Percentiles rank a stretch among this genome's conserved stretches.
phyloP scores from a whole-genome alignment of 2,797 vertebrate genomes.

The Cyprinodon diabolis region DNA sequence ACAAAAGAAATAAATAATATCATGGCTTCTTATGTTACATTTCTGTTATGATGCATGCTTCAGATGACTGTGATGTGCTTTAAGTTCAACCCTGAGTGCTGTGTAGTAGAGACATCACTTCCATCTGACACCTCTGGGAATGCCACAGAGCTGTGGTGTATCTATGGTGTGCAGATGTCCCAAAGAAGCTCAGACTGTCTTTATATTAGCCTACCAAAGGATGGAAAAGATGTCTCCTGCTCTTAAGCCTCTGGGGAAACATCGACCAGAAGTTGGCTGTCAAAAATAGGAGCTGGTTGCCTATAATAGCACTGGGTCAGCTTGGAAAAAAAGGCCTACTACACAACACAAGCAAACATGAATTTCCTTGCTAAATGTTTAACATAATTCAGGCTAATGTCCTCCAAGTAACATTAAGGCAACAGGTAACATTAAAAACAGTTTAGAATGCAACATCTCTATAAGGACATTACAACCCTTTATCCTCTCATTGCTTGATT shows the following conservation, averaged over 20 bases:
- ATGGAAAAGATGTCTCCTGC: constrained; percentile 59
- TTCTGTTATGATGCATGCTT: constrained; percentile 13
- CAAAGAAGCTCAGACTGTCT: constrained; percentile 47
- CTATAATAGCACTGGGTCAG: constrained; percentile 65
- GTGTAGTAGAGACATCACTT: constrained; percentile 45
- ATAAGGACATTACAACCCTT: constrained; percentile 14
- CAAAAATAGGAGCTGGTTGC: constrained; percentile 61
- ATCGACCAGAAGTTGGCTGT: constrained; percentile 72
- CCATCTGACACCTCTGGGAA: constrained; percentile 60
- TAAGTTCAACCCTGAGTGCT: constrained; percentile 41
- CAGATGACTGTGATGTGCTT: constrained; percentile 39
- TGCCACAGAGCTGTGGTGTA: constrained; percentile 38
- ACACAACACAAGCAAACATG: constrained; percentile 50
- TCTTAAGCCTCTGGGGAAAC: constrained; percentile 63
- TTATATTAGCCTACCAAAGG: constrained; percentile 48
- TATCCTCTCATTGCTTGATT: not conserved
- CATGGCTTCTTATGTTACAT: constrained; percentile 17
- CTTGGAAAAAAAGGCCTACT: constrained; percentile 59
- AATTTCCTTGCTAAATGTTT: constrained; percentile 51
- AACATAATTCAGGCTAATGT: constrained; percentile 41
- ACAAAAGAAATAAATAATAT: constrained; percentile 16
- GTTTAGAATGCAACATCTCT: constrained; percentile 27
- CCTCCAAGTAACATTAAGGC: constrained; percentile 43
- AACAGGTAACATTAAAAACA: constrained; percentile 34
- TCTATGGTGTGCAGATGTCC: constrained; percentile 51